Evolutionary conservation across 2,797 vertebrate species (phyloP).

Genomic region (Poeciliopsis presidionis): DNA sequence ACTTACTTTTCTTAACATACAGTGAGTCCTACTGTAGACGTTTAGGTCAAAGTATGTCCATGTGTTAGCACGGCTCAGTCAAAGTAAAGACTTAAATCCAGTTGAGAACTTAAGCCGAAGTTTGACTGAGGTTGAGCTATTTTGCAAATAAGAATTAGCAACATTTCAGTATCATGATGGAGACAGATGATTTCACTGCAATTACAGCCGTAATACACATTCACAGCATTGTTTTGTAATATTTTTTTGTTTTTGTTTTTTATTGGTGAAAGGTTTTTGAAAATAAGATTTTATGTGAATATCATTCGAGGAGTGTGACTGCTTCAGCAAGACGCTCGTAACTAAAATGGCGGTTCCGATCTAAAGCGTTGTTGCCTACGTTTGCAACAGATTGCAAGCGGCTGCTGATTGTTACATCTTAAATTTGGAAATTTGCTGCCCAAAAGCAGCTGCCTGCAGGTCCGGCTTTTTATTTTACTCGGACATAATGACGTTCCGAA

Average conservation of each 20-base stretch:
- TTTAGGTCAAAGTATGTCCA: neutral
- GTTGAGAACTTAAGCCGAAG: neutral
- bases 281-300: neutral
- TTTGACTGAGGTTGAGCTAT: neutral
- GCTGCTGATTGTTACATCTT: neutral
- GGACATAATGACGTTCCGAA: slow-evolving; percentile 38
- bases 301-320: neutral
- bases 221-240: neutral
- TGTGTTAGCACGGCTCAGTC: neutral
- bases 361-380: neutral
- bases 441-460: slow-evolving; percentile 16
- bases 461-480: slow-evolving; percentile 33
- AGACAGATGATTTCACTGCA: neutral
- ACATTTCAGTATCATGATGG: neutral
- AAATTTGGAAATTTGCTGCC: neutral
- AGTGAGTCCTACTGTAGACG: neutral
- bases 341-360: neutral
- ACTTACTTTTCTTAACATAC: neutral
- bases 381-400: neutral
- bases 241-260: neutral
- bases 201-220: neutral
- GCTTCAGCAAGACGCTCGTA: neutral
- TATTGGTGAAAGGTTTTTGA: neutral
- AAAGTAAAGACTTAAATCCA: neutral
- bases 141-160: neutral